These are phyloP conservation scores for Acrobasis consociella DNA, from an alignment of 2,888 invertebrate genomes.

Conservation along the genomic window DNA sequence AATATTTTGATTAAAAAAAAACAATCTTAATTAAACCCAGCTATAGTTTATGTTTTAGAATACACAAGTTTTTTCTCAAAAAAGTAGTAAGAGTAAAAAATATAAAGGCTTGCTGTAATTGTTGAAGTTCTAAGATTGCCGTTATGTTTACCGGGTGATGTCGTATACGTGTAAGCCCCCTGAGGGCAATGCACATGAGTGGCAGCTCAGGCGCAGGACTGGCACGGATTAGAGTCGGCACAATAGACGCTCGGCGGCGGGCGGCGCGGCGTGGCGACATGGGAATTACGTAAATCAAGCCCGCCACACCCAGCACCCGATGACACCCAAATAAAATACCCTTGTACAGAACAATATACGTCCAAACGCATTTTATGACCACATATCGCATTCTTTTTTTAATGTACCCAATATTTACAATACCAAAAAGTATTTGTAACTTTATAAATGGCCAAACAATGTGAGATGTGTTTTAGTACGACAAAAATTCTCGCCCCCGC, in stretches of 20 bases:
- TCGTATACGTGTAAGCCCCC: conserved; percentile 16
- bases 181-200: conserved; percentile 19
- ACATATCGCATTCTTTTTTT: background rate
- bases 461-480: conserved; percentile 22
- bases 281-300: conserved; percentile 21
- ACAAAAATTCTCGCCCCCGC: conserved; percentile 22
- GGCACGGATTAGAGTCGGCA: conserved; percentile 15
- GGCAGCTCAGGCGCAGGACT: conserved; percentile 20
- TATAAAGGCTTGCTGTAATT: no score
- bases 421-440: conserved; percentile 17
- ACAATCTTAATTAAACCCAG: no score
- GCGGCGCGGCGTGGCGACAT: conserved; percentile 19
- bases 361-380: conserved; percentile 3
- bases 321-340: conserved; percentile 18
- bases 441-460: conserved; percentile 20
- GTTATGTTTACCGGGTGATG: conserved; percentile 7
- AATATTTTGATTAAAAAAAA: no score
- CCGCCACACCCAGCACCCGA: conserved; percentile 4
- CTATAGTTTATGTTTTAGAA: no score
- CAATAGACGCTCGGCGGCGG: conserved; percentile 5
- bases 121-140: background rate
- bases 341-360: conserved; percentile 3
- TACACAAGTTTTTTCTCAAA: no score
- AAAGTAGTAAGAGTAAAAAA: no score
- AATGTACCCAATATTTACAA: conserved; percentile 6